Base-by-base conservation (phyloP, 2,113 vertebrate genomes). In the Salvator merianae region DNA sequence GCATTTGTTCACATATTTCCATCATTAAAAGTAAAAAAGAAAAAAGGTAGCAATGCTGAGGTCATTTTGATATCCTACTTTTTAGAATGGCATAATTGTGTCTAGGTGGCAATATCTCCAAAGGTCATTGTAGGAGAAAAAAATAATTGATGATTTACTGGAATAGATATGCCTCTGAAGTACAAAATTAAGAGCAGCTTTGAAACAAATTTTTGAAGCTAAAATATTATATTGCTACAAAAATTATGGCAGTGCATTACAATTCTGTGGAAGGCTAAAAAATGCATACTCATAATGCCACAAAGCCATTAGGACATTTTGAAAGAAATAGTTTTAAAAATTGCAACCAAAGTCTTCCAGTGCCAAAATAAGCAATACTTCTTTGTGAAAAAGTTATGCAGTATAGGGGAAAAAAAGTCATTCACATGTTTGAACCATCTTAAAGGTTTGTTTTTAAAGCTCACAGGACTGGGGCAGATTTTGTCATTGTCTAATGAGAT, bases 401-500 rank as follows among this genome's bases (percentile, higher is more conserved):
- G 68, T 34, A 69, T 34, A 79, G 22, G 10, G 18, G 70, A 85
- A 2, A 30, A 4, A 73, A 14, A 1, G n/a, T 22, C 30, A 66
- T 77, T 62, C 53, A 34, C 38, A 83, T 82, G 73, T 72, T 88
- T 74, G 63, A 24, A 1, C 62, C 14, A 28, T 2, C 81, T 75
- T 68, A 69, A 18, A 43, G 88, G 76, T 59, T 28, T 8, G 50
- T 81, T 32, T 63, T 1, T 4, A 28, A 63, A 83, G 40, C 30
- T 63, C 79, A 88, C 14, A 0, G 3, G 7, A 13, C 13, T 28
- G 86, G 40, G 34, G 78, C 85, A 34, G 74, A 3, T 30, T 14
- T 38, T n/a, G 65, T 40, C 13, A 34, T 0, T 89, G 84, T 82
- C 86, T 66, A 59, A 50, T 8, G 69, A 69, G 7, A 83, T 77